Evolutionary conservation across 1,140 invertebrate genomes (phyloP).

Genomic region (Zaprionus ghesquierei): DNA sequence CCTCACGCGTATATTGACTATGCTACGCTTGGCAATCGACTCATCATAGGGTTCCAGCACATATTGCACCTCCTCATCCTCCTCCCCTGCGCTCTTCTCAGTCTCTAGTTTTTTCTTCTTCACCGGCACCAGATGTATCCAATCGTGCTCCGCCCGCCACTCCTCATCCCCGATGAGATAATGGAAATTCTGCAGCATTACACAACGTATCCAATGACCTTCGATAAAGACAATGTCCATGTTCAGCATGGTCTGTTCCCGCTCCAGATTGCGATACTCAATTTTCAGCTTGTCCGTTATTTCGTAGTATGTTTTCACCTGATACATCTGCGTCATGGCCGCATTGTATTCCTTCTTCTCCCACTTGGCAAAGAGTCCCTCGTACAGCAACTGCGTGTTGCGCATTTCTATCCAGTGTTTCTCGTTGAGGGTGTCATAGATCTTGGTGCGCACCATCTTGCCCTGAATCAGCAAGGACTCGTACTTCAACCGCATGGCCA

Average conservation of each 20-base stretch:
- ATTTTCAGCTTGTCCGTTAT: conserved; percentile 63
- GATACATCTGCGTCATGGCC: conserved; percentile 70
- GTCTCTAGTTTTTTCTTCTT: not conserved
- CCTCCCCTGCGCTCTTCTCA: not conserved
- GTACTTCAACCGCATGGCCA: conserved; percentile 73
- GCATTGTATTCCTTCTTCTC: conserved; percentile 76
- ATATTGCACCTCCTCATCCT: conserved; percentile 19
- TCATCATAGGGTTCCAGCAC: conserved; percentile 59
- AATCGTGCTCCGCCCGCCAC: conserved; percentile 73
- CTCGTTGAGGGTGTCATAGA: conserved; percentile 75
- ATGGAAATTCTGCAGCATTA: conserved; percentile 80
- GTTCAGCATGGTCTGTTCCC: conserved; percentile 68
- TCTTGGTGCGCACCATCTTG: conserved; percentile 74
- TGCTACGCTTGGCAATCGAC: conserved; percentile 67
- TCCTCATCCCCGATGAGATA: conserved; percentile 75
- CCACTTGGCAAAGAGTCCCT: conserved; percentile 74
- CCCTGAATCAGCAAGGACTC: conserved; percentile 76
- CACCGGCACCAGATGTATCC: conserved; percentile 66
- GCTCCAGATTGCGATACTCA: conserved; percentile 62
- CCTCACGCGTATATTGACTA: conserved; percentile 69
- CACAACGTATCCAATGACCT: conserved; percentile 72
- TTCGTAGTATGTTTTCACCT: conserved; percentile 76
- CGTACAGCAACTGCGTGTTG: conserved; percentile 59
- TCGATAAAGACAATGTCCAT: conserved; percentile 81
- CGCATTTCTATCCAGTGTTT: conserved; percentile 72